Conservation (phyloP, 1,140 invertebrate genomes). For the Solenopsis invicta region DNA sequence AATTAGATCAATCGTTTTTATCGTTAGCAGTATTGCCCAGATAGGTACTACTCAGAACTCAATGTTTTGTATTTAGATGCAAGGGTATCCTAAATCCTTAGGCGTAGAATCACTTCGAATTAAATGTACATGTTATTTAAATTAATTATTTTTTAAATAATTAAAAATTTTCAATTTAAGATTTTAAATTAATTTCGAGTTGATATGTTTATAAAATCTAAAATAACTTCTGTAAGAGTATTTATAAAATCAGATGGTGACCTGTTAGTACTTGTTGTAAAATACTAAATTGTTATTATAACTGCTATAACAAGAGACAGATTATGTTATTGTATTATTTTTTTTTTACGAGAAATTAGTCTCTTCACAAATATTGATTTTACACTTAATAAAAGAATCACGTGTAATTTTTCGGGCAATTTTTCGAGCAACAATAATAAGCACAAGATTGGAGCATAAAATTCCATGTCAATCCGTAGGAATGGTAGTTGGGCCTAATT, state of each 20-base stretch:
- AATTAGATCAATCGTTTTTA: constrained; percentile 69
- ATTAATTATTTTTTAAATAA: not conserved
- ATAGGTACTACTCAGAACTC: constrained; percentile 72
- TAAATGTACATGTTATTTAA: not conserved
- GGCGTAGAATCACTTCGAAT: constrained; percentile 30
- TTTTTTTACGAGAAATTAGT: not conserved
- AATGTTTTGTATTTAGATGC: constrained; percentile 74
- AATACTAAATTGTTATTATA: not conserved
- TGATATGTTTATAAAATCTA: not conserved
- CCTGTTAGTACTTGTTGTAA: not conserved
- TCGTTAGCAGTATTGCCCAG: constrained; percentile 65
- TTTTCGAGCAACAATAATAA: not conserved
- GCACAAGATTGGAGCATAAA: constrained; percentile 27
- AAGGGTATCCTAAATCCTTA: constrained; percentile 69
- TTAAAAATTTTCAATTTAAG: no score
- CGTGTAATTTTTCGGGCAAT: constrained; percentile 59
- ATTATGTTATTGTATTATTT: not conserved
- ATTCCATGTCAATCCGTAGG: constrained; percentile 35
- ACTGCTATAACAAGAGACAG: not conserved
- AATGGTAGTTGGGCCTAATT: constrained; percentile 67
- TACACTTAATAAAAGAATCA: not conserved
- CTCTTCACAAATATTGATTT: not conserved
- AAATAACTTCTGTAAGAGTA: not conserved
- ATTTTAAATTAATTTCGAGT: not conserved
- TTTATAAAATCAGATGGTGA: not conserved